phyloP scores from a whole-genome alignment of 2,797 vertebrate species.

The Babyrousa celebensis region DNA sequence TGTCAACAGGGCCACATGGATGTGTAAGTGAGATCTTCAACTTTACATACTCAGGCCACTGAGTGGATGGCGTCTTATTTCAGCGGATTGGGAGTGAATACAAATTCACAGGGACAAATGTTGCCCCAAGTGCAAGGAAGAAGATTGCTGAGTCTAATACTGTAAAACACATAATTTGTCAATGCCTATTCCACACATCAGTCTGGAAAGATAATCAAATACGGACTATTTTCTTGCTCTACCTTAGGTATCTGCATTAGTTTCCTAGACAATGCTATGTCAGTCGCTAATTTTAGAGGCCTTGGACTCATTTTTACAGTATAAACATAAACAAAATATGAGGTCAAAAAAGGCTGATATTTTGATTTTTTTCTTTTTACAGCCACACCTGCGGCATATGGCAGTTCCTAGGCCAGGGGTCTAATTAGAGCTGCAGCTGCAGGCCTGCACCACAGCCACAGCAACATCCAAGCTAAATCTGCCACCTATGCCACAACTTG shows the following conservation, averaged over 20 bases:
- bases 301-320: slow-evolving; percentile 21
- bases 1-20: background rate
- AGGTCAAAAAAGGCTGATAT: background rate
- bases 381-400: no score
- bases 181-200: background rate
- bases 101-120: slow-evolving; percentile 49
- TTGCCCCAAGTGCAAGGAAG: slow-evolving; percentile 6
- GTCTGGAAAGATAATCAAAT: slow-evolving; percentile 55
- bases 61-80: background rate
- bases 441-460: no score
- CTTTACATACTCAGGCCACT: background rate
- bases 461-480: no score
- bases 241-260: slow-evolving; percentile 23
- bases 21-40: background rate
- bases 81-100: background rate
- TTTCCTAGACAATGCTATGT: background rate
- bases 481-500: no score
- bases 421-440: no score
- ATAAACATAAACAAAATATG: slow-evolving; percentile 34
- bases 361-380: no score
- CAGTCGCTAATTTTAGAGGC: slow-evolving; percentile 59
- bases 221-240: slow-evolving; percentile 68
- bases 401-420: no score
- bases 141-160: slow-evolving; percentile 41
- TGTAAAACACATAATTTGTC: slow-evolving; percentile 56